Evolutionary conservation across 2,888 invertebrate species (phyloP).

Genomic region (Polymixis lichenea): DNA sequence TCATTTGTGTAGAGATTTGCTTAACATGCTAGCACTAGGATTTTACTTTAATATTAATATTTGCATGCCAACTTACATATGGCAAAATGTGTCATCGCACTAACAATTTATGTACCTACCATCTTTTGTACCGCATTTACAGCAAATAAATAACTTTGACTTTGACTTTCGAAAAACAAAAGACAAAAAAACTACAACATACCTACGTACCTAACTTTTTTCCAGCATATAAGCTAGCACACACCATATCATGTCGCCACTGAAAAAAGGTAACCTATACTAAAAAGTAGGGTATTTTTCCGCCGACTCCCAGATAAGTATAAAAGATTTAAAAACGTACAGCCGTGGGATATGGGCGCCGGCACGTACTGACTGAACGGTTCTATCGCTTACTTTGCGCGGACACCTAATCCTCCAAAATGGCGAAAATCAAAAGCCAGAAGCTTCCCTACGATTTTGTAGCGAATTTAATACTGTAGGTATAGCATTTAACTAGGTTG

Average conservation of each 20-base stretch:
- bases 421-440: slow-evolving; percentile 56
- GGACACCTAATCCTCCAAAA: slow-evolving; percentile 58
- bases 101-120: too few species aligned
- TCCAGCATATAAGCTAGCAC: not conserved
- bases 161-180: too few species aligned
- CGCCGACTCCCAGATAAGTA: slow-evolving; percentile 37
- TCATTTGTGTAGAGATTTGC: too few species aligned
- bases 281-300: slow-evolving; percentile 28
- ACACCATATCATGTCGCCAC: slow-evolving; percentile 6
- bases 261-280: slow-evolving; percentile 22
- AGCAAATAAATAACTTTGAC: too few species aligned
- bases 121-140: too few species aligned
- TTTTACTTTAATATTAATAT: too few species aligned
- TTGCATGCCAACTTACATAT: too few species aligned
- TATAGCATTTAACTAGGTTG: not conserved
- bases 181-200: too few species aligned
- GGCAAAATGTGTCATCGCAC: too few species aligned
- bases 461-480: slow-evolving; percentile 34
- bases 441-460: slow-evolving; percentile 43
- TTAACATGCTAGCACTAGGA: too few species aligned
- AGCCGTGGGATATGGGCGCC: slow-evolving; percentile 41
- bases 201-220: not conserved
- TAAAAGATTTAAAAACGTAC: slow-evolving; percentile 57
- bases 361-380: slow-evolving; percentile 57
- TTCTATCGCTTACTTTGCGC: slow-evolving; percentile 56